Evolutionary conservation across 1,140 invertebrate species (phyloP), one percentile per base, ranked within the genome.

Genomic region (Eueides isabella): DNA sequence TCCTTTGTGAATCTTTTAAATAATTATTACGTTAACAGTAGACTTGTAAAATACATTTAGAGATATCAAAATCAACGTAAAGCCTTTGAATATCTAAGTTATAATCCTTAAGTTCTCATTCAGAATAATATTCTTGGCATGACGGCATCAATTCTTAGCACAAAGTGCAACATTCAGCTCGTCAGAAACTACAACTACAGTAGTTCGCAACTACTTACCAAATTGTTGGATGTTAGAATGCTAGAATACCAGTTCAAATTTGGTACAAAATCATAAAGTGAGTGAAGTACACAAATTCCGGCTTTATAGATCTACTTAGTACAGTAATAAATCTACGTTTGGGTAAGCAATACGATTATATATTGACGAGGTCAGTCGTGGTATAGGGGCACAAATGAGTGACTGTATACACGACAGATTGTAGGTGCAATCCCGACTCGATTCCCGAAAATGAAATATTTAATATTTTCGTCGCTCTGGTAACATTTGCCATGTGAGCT

Each of bases 141-240:
- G 9, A 55, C 48, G 2, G 23, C 48, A 55, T 55, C 19, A 55
- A 26, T 55, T 55, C 48, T 55, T 55, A 55, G 48, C 23, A 55
- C 48, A 26, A 55, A 55, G 48, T n/a, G 19, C 11, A 55, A 55
- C 11, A 23, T 26, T 55, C 48, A 55, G 48, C 23, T 55, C 48
- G 48, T 55, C 48, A 55, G 19, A 55, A 26, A 55, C 48, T 55
- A 55, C 48, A 55, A 26, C 48, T 55, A 12, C 12, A 26, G 48
- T 12, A 55, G 48, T 55, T 55, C 48, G 19, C 48, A 55, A 55
- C 48, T 55, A 55, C 23, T 55, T 48, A 48, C 19, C 48, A 55
- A 23, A 55, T 55, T 55, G 2, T 55, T 55, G 48, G 48, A 9
- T 26, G 48, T 1, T 55, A 26, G 48, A 23, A 55, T 26, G 48